Evolutionary conservation across 2,797 vertebrate genomes (phyloP), one percentile per base, ranked within the genome.

Genomic region (Poeciliopsis turneri): DNA sequence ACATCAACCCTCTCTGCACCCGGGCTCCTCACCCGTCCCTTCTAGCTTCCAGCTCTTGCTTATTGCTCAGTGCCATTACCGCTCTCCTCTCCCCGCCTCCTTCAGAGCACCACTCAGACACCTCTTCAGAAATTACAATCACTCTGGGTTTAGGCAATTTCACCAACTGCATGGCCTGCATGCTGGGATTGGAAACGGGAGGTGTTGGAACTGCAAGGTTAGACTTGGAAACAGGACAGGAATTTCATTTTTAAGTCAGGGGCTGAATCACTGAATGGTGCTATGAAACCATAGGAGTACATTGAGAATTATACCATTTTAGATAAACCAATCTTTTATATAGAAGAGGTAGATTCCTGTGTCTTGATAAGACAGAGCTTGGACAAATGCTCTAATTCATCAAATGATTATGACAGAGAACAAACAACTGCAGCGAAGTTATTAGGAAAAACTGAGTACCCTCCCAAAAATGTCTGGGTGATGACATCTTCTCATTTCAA

Each of bases 101-200:
- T 94, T 94, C 92, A 94, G 92, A 95, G 91, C 91, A 81, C 89
- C 93, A 92, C 94, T 95, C 89, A 83, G 93, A 87, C 90, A 92
- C 84, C 93, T 94, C 92, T 94, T 94, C 91, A 94, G 90, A 95
- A 94, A 95, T 95, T 94, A 95, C 89, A 95, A 93, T 94, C 88
- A 89, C 90, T 93, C 90, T 88, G 93, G 92, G 92, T 94, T 94
- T 94, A 93, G 92, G 93, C 93, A 95, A 94, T 95, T 94, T 94
- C 91, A 94, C 91, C 94, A 92, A 94, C 94, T 90, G 90, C 88
- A 79, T 87, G 86, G 87, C 91, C 95, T 91, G 94, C 91, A 92
- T 96, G 94, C 93, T 89, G 88, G 91, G 88, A 91, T 92, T 87
- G 90, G 93, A 90, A 93, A 92, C 33, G 81, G 86, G 53, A 77